Base-by-base conservation (phyloP, 1,140 invertebrate genomes). In the Laupala kohalensis region DNA sequence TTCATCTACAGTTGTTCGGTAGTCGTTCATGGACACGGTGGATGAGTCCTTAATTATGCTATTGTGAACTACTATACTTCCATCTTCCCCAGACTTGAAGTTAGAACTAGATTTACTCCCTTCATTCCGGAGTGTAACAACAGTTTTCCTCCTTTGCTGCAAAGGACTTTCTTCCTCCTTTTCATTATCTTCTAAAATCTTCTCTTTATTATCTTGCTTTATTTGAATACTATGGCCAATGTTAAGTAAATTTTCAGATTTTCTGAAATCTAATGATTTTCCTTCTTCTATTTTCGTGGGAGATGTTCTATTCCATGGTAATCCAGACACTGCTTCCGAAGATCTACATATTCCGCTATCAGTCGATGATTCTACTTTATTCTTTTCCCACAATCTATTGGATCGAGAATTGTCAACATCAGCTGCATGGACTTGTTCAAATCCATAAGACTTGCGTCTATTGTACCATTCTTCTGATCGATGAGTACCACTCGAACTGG, bases 321-420 rank as follows among this genome's bases (percentile, higher is more conserved):
- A 30, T 26, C 26, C n/a, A n/a, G 25, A 67, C 30, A 80, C 83
- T 25, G 88, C 81, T 81, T 89, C 88, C 25, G 85, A 84, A 0
- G 89, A 90, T 74, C 87, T 84, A 73, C 88, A 89, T 74, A 90
- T 85, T 1, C 88, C 89, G 75, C 88, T 89, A 74, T 90, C 89
- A 4, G 87, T 90, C 13, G 88, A 90, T 19, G 87, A 75, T 19
- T 74, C 71, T 0, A 71, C 72, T 63, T 66, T 69, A 25, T 64
- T 74, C 66, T 70, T 74, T 28, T 74, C 72, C 30, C 66, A 80
- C 62, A 80, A 65, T 64, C 64, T 53, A 15, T 28, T 30, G 5
- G 23, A 26, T 65, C 25, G 15, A 37, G 29, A 67, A 37, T 29
- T 67, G 27, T 72, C 62, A 19, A 19, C n/a, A n/a, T 68, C 28